A percentile compares a stretch with the other conserved stretches of the same genome.
These are phyloP conservation scores for Tinamus major DNA, from an alignment of 2,797 vertebrate species.

Conservation along the genomic window DNA sequence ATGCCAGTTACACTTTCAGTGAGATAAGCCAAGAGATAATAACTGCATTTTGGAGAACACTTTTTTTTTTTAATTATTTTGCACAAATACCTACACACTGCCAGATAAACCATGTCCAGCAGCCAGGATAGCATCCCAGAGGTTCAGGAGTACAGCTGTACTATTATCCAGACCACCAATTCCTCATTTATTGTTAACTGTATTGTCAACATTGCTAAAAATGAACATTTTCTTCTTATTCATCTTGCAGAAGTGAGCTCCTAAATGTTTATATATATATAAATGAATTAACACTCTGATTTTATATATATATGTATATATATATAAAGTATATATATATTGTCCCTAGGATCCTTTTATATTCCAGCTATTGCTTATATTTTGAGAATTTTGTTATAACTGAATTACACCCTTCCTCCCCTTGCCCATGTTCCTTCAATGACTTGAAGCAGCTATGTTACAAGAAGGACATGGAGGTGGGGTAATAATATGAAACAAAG, in stretches of 20 bases:
- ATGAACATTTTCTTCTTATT: not conserved
- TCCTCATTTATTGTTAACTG: not conserved
- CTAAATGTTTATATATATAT: no score
- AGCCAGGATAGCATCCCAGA: not conserved
- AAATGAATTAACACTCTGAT: no score
- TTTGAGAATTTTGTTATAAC: not conserved
- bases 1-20: not conserved
- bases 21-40: not conserved
- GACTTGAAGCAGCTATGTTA: not conserved
- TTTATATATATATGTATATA: not conserved
- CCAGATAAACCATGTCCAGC: not conserved
- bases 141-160: not conserved
- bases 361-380: not conserved
- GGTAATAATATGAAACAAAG: not conserved
- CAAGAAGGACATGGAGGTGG: fast-evolving
- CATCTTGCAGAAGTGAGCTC: not conserved
- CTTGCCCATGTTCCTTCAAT: not conserved
- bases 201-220: not conserved
- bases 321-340: not conserved
- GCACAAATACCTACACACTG: not conserved
- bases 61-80: not conserved
- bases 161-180: not conserved
- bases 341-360: not conserved
- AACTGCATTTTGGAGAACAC: not conserved
- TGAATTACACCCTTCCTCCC: not conserved